Base-by-base conservation (phyloP, 2,888 invertebrate species). In the Hirudinaria manillensis region DNA sequence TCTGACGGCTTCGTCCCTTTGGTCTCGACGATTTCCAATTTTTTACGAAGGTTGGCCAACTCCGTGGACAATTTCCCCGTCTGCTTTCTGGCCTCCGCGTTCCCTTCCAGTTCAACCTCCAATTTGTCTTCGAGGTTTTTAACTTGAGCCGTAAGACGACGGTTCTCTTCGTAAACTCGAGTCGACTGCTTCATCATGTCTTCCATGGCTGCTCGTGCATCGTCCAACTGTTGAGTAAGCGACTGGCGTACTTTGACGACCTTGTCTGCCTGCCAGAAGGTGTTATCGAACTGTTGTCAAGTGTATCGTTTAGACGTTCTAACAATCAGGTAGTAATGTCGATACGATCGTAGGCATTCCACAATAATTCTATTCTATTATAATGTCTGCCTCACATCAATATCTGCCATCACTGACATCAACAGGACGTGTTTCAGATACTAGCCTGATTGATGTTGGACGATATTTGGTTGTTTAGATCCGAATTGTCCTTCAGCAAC, bases 81-180 rank as follows among this genome's bases (percentile, higher is more conserved):
- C 88, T 98, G 98, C 86, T 99, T 91, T 89, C 97, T 96, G 83
- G 98, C 90, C 86, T 99, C 99, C 87, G 94, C 93, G 89, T 96
- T 97, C 87, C 93, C 94, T 88, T 99, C 97, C 81, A 94, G 93
- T 88, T 99, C 99, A 87, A 99, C 99, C 87, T 99, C 99, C 81
- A 98, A 92, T 88, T 97, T 96, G 88, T 99, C 99, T 85, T 97
- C 93, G 87, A 97, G 91, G 89, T 93, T 93, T 89, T 99, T 98
- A 87, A 98, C 89, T 88, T 99, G 99, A 89, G 97, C 93, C 88
- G 94, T 94, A 88, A 98, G 89, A 89, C 97, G 98, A 88, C 97
- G 55, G 51, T 72, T 72, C 66, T 72, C 76, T 13, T 51, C 66
- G 67, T 51, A 83, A 72, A 85, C 80, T 79, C 85, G 85, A 79